phyloP scores from a whole-genome alignment of 2,797 vertebrate genomes.

The Protonibea diacanthus region DNA sequence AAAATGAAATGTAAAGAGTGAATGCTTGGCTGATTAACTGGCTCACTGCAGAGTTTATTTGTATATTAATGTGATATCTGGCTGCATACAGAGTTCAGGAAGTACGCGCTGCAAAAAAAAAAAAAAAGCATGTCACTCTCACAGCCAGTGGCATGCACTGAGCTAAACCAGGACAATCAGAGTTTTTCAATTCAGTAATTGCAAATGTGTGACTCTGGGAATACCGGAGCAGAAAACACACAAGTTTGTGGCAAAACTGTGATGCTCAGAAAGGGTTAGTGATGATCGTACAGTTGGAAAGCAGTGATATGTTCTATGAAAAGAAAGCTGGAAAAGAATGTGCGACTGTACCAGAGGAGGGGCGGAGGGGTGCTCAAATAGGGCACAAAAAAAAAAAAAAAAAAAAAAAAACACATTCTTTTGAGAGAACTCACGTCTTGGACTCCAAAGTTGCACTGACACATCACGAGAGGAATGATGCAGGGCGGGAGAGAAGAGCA shows the following conservation, averaged over 20 bases:
- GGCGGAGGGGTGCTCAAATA: constrained; percentile 68
- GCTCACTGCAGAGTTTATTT: constrained; percentile 1
- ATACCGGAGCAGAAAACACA: constrained; percentile 24
- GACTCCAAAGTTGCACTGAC: constrained; percentile 82
- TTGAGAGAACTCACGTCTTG: constrained; percentile 86
- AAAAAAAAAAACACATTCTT: constrained; percentile 86
- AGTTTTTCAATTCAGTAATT: constrained; percentile 30
- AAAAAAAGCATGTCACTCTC: constrained; percentile 14
- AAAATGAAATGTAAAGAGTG: constrained; percentile 1
- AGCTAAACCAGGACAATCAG: constrained; percentile 32
- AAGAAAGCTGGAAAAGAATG: constrained; percentile 77
- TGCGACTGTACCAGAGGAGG: constrained; percentile 67
- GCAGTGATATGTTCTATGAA: constrained; percentile 57
- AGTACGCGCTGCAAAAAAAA: constrained; percentile 36
- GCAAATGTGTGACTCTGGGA: constrained; percentile 35
- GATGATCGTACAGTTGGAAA: constrained; percentile 48
- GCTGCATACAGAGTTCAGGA: constrained; percentile 24
- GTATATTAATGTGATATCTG: constrained; percentile 5
- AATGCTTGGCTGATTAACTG: constrained; percentile 25
- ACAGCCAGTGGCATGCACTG: constrained; percentile 31
- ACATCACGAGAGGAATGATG: constrained; percentile 82
- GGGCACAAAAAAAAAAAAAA: constrained; percentile 64
- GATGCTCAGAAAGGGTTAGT: constrained; percentile 14
- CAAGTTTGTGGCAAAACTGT: constrained; percentile 24
- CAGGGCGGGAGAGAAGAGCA: constrained; percentile 61